Evolutionary conservation across 2,888 invertebrate genomes (phyloP).

Genomic region (Notodonta dromedarius): DNA sequence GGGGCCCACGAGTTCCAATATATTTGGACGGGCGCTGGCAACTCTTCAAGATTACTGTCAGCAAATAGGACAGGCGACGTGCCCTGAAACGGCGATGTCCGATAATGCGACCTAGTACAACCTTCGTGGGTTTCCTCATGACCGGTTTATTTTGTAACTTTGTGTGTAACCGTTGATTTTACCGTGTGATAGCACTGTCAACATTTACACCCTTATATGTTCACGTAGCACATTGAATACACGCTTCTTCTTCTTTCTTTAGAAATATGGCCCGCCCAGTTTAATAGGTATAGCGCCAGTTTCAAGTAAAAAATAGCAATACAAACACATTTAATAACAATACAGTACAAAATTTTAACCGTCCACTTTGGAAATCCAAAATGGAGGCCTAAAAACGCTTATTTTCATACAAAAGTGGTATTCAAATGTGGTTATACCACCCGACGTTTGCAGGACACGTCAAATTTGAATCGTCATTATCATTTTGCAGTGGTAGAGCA

Average conservation of each 20-base stretch:
- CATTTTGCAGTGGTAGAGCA: too few species aligned
- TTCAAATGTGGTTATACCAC: too few species aligned
- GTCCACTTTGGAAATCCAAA: too few species aligned
- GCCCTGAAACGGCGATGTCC: slow-evolving; percentile 60
- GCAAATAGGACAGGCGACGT: slow-evolving; percentile 70
- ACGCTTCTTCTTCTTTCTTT: neutral
- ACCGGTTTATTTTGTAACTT: slow-evolving; percentile 17
- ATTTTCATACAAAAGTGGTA: too few species aligned
- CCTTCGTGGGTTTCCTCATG: slow-evolving; percentile 37
- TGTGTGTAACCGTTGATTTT: neutral
- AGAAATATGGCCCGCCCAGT: too few species aligned
- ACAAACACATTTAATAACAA: too few species aligned
- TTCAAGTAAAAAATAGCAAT: too few species aligned
- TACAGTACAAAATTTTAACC: too few species aligned
- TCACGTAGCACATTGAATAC: neutral
- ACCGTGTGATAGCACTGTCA: slow-evolving; percentile 8
- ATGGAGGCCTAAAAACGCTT: neutral
- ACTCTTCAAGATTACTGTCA: slow-evolving; percentile 75
- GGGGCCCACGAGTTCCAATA: slow-evolving; percentile 70
- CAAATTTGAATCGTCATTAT: too few species aligned
- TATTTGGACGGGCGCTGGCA: slow-evolving; percentile 64
- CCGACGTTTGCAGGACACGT: too few species aligned
- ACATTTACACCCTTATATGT: too few species aligned
- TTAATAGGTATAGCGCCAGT: too few species aligned
- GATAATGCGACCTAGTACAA: slow-evolving; percentile 55